Conservation (phyloP, 2,888 invertebrate genomes). For the Cheilosia vulpina region DNA sequence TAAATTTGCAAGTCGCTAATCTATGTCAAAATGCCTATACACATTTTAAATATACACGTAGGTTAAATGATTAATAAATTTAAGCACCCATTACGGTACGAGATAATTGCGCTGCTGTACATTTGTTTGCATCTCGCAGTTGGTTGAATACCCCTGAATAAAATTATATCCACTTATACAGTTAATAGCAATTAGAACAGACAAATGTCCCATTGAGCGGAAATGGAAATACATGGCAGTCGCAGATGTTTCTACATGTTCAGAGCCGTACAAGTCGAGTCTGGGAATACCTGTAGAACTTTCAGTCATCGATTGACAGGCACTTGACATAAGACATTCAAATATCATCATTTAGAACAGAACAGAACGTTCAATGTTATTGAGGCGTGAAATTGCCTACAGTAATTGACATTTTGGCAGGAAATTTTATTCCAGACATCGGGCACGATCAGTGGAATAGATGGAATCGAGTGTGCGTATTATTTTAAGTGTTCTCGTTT, state of each 20-base stretch:
- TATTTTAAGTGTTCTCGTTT: background rate
- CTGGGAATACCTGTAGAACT: background rate
- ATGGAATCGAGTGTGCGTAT: background rate
- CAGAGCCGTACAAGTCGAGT: background rate
- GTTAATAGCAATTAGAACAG: background rate
- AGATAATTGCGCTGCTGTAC: no score
- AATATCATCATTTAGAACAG: conserved; percentile 1
- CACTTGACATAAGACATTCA: background rate
- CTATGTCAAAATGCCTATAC: no score
- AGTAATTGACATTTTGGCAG: conserved; percentile 10
- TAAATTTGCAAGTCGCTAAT: no score
- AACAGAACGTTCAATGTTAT: conserved; percentile 6
- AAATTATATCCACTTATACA: background rate
- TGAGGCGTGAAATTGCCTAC: conserved; percentile 12
- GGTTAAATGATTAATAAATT: no score
- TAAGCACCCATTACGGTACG: no score
- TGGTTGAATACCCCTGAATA: background rate
- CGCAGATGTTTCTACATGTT: background rate
- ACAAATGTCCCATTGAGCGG: background rate
- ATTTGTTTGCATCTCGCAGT: no score
- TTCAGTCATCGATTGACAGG: background rate
- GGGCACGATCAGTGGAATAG: background rate
- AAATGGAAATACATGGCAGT: background rate
- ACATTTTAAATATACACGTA: no score
- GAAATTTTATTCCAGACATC: background rate